Evolutionary conservation across 2,888 invertebrate species (phyloP).

Genomic region (Melinaea menophilus): DNA sequence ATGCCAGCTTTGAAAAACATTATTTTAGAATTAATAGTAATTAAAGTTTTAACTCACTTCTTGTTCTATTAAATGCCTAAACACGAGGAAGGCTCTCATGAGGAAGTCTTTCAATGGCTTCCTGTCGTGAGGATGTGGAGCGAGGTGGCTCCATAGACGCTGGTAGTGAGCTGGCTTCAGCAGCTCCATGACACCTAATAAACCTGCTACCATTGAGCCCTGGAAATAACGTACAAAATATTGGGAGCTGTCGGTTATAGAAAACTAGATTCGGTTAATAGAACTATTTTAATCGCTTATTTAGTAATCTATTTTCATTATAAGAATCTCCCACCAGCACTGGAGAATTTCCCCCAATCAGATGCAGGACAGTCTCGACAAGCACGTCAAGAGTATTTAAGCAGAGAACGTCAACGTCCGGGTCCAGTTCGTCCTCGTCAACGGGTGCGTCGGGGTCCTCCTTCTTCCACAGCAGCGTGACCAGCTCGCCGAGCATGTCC

Average conservation of each 20-base stretch:
- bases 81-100: slow-evolving; percentile 87
- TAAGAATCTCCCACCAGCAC: slow-evolving; percentile 74
- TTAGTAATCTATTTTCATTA: background rate
- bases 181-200: slow-evolving; percentile 90
- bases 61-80: slow-evolving; percentile 87
- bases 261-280: too few relatives aligned
- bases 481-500: slow-evolving; percentile 91
- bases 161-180: slow-evolving; percentile 93
- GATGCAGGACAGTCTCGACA: slow-evolving; percentile 89
- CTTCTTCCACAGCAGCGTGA: slow-evolving; percentile 77
- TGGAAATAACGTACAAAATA: slow-evolving; percentile 42
- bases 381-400: slow-evolving; percentile 89
- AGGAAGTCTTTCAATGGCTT: slow-evolving; percentile 92
- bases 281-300: too few relatives aligned
- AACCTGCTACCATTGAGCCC: slow-evolving; percentile 91
- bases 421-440: slow-evolving; percentile 65
- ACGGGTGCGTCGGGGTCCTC: slow-evolving; percentile 63
- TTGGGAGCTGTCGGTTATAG: too few relatives aligned
- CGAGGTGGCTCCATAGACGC: slow-evolving; percentile 89
- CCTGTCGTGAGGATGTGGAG: slow-evolving; percentile 82
- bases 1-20: too few relatives aligned
- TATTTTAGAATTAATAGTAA: too few relatives aligned
- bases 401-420: slow-evolving; percentile 90
- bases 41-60: slow-evolving; percentile 66
- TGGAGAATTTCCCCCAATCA: slow-evolving; percentile 86